Percentiles rank a stretch among this genome's conserved stretches.
Evolutionary conservation across 2,888 invertebrate genomes (phyloP).

Genomic region (Diloba caeruleocephala): DNA sequence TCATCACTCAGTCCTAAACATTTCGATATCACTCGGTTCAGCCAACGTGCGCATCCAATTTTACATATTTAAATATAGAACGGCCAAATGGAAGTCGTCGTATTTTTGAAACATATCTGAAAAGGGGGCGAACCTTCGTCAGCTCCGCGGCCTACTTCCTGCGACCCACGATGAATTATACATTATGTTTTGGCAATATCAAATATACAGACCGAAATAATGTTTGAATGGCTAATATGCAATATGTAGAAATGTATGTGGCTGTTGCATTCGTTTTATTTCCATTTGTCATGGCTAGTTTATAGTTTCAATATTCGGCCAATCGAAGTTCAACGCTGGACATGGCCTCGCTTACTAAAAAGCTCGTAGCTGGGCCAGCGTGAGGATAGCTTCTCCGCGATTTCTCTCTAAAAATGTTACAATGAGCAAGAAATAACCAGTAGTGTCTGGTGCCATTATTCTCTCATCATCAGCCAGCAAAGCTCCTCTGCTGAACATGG

Average conservation of each 20-base stretch:
- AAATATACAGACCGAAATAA: constrained; percentile 23
- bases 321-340: too few relatives aligned
- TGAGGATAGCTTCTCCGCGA: too few relatives aligned
- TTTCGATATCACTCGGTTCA: constrained; percentile 7
- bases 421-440: too few relatives aligned
- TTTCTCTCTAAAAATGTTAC: too few relatives aligned
- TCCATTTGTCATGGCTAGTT: neutral
- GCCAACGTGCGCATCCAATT: constrained; percentile 2
- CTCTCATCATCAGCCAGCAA: too few relatives aligned
- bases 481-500: too few relatives aligned
- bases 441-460: too few relatives aligned
- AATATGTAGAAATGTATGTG: constrained; percentile 3
- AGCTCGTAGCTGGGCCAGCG: too few relatives aligned
- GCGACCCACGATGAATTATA: constrained; percentile 49
- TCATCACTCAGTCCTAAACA: constrained; percentile 10
- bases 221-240: neutral
- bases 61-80: constrained; percentile 27
- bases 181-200: constrained; percentile 42
- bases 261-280: neutral
- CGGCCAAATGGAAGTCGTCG: constrained; percentile 8
- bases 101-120: constrained; percentile 39
- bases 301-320: too few relatives aligned
- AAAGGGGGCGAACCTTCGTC: constrained; percentile 50
- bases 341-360: too few relatives aligned
- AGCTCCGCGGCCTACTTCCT: constrained; percentile 37